Base-by-base conservation (phyloP, 2,797 vertebrate species). In the Rachycentron canadum region DNA sequence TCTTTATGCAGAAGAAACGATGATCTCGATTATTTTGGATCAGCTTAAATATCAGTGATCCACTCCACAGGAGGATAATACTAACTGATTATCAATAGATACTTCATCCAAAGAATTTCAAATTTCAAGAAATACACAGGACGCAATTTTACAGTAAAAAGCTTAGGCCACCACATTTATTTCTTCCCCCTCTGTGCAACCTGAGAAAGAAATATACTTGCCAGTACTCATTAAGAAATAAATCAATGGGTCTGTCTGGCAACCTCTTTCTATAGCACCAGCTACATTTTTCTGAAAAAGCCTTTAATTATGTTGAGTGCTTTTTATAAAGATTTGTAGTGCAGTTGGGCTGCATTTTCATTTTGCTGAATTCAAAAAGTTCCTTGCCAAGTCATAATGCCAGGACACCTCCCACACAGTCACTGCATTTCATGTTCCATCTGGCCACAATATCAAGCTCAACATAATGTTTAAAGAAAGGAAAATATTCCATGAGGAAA, bases 291-390 rank as follows among this genome's bases (percentile, higher is more conserved):
- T 61, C 53, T 69, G 49, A 67, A 55, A 69, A 58, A 43, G 28
- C 19, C 56, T 75, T 81, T 77, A 76, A 88, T 88, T 81, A 83
- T 13, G 26, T 26, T 36, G 52, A 90, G 74, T 68, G 83, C 41
- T 75, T 56, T 79, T 67, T 58, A 71, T 78, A 60, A 73, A 69
- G 68, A 83, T 77, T 65, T 80, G 71, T 59, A 47, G 61, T 1
- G 14, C 26, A 64, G 66, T 69, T 45, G 76, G 64, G 69, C 83
- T 55, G 34, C 25, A 16, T 71, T 74, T 58, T 21, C 32, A 23
- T 72, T 76, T 69, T 38, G 4, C 32, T 69, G 43, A 14, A 63
- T 61, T 52, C 32, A 45, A 69, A 84, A 69, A 16, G 30, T 58
- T 59, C 21, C 13, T 52, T 30, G 63, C 77, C 49, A 87, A 86